A percentile compares a stretch with the other conserved stretches of the same genome.
Evolutionary conservation across 2,888 invertebrate species (phyloP).

Genomic region (Aleiodes leptofemur): DNA sequence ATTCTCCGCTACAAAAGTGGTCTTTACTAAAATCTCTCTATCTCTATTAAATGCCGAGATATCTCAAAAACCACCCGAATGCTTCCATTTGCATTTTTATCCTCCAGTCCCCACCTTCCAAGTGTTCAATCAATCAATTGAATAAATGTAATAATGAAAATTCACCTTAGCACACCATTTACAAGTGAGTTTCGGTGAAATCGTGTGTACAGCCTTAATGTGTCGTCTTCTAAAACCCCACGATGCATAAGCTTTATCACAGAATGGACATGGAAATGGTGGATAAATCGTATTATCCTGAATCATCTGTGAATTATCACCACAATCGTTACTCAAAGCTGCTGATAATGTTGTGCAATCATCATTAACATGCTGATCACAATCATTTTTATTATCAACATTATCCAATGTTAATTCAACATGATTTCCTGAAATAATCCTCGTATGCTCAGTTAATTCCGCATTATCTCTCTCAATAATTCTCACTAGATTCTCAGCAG

Average conservation of each 20-base stretch:
- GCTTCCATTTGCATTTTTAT: too few species aligned
- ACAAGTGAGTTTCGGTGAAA: conserved; percentile 76
- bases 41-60: too few species aligned
- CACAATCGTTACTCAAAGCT: neutral
- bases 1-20: too few species aligned
- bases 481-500: conserved; percentile 52
- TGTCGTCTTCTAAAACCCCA: conserved; percentile 82
- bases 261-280: conserved; percentile 81
- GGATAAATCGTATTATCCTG: conserved; percentile 58
- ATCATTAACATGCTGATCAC: conserved; percentile 2
- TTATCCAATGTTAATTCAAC: conserved; percentile 39
- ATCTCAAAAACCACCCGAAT: too few species aligned
- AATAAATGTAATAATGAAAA: too few species aligned
- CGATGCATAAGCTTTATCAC: conserved; percentile 80
- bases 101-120: too few species aligned
- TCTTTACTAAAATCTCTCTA: too few species aligned
- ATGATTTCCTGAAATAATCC: conserved; percentile 38
- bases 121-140: too few species aligned
- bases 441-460: conserved; percentile 42
- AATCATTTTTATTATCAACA: neutral
- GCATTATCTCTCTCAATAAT: conserved; percentile 39
- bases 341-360: neutral
- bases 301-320: conserved; percentile 31
- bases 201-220: conserved; percentile 79
- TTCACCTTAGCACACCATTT: conserved; percentile 77